These are phyloP conservation scores for Scortum barcoo DNA, from an alignment of 2,113 vertebrate species.

Conservation along the genomic window DNA sequence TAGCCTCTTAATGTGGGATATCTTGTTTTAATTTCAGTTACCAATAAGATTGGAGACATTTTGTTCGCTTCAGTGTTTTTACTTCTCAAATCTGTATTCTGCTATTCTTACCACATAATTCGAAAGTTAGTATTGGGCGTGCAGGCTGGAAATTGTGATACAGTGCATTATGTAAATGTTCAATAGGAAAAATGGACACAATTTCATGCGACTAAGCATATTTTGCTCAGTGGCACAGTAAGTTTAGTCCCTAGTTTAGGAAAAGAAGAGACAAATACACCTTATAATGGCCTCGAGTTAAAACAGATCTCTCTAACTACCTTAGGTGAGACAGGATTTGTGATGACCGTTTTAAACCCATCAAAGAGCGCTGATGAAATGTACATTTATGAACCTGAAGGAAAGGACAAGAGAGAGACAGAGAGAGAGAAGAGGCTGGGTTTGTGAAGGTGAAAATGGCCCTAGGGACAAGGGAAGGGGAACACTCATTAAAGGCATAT, in stretches of 20 bases:
- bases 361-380: slow-evolving; percentile 54
- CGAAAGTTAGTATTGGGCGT: neutral
- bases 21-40: slow-evolving; percentile 2
- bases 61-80: neutral
- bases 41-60: slow-evolving; percentile 25
- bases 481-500: slow-evolving; percentile 76
- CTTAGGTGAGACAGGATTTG: slow-evolving; percentile 29
- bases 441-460: slow-evolving; percentile 75
- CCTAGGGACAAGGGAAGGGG: slow-evolving; percentile 51
- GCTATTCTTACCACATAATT: neutral
- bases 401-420: slow-evolving; percentile 20
- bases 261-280: neutral
- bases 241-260: slow-evolving; percentile 5
- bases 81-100: neutral
- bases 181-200: neutral
- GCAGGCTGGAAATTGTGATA: slow-evolving; percentile 21
- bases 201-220: neutral
- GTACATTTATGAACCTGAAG: slow-evolving; percentile 48
- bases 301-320: slow-evolving; percentile 24
- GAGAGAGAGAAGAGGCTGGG: slow-evolving; percentile 25
- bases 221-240: neutral
- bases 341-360: slow-evolving; percentile 32
- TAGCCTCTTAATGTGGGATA: neutral
- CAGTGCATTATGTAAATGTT: slow-evolving; percentile 46
- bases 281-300: slow-evolving; percentile 9